Conservation (phyloP, 2,888 invertebrate species). For the Volucella inflata region DNA sequence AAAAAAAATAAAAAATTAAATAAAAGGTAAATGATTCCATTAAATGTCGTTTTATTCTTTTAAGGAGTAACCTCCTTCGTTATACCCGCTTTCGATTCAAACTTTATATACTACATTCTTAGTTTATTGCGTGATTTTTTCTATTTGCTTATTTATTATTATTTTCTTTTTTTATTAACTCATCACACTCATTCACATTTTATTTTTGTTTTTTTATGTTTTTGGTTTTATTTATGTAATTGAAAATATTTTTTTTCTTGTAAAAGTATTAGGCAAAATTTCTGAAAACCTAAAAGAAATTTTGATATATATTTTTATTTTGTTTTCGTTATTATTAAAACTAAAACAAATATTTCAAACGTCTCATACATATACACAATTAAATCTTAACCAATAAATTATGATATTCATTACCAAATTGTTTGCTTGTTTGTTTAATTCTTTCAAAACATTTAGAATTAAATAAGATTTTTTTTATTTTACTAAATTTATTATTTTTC, state of each 20-base stretch:
- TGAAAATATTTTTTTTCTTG: conserved; percentile 16
- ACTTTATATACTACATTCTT: conserved; percentile 17
- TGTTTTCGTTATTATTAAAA: not conserved
- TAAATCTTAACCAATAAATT: conserved; percentile 30
- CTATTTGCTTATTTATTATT: not conserved
- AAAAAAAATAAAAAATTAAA: conserved; percentile 30
- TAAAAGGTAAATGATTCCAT: conserved; percentile 20
- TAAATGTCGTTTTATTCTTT: conserved; percentile 17
- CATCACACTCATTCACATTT: conserved; percentile 37
- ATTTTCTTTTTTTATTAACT: conserved; percentile 5
- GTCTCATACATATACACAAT: conserved; percentile 36
- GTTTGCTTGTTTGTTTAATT: not conserved
- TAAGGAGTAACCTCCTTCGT: conserved; percentile 1
- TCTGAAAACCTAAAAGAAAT: not conserved
- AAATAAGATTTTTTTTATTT: conserved; percentile 29
- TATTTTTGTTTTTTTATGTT: not conserved
- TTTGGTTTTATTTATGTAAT: conserved; percentile 16
- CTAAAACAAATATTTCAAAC: not conserved
- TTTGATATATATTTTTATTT: not conserved
- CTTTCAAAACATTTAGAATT: conserved; percentile 30
- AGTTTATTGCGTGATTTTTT: conserved; percentile 12
- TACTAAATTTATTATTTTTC: conserved; percentile 9
- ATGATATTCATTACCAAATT: conserved; percentile 33
- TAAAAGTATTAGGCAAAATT: conserved; percentile 15
- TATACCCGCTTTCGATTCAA: conserved; percentile 20